phyloP scores from a whole-genome alignment of 2,113 vertebrate genomes.

The Chamaea fasciata region DNA sequence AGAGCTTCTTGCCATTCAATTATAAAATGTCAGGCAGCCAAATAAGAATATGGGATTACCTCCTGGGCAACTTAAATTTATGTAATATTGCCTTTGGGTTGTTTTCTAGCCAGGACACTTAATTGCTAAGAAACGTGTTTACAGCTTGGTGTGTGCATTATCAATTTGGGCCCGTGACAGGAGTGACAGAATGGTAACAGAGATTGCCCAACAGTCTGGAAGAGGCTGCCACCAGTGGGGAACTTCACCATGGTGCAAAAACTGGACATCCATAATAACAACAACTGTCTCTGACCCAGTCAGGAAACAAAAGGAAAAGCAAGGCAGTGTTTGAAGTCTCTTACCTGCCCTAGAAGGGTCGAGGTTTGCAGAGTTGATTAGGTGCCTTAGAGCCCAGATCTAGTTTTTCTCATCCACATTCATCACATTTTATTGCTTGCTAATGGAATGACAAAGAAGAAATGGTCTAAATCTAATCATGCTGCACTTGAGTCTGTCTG shows the following conservation, averaged over 20 bases:
- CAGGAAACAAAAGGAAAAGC: neutral
- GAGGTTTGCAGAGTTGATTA: neutral
- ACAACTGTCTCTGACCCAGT: neutral
- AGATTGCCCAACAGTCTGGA: neutral
- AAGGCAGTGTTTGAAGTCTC: neutral
- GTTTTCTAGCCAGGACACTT: neutral
- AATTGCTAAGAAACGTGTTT: conserved; percentile 15
- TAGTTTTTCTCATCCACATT: neutral
- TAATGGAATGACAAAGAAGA: conserved; percentile 12
- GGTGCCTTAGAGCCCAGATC: neutral
- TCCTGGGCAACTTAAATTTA: neutral
- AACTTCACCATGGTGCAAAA: neutral
- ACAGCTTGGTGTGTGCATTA: neutral
- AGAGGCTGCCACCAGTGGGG: neutral
- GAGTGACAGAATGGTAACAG: neutral
- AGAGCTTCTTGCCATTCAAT: conserved; percentile 1
- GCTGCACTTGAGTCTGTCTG: neutral
- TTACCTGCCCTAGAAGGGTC: neutral
- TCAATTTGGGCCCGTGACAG: neutral
- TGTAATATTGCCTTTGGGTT: neutral
- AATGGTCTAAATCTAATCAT: conserved; percentile 45
- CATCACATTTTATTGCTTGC: conserved; percentile 11
- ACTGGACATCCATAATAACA: neutral
- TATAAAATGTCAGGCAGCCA: conserved; percentile 19
- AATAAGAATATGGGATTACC: conserved; percentile 7